Conservation (phyloP, 2,113 vertebrate genomes). For the Tenrec ecaudatus region DNA sequence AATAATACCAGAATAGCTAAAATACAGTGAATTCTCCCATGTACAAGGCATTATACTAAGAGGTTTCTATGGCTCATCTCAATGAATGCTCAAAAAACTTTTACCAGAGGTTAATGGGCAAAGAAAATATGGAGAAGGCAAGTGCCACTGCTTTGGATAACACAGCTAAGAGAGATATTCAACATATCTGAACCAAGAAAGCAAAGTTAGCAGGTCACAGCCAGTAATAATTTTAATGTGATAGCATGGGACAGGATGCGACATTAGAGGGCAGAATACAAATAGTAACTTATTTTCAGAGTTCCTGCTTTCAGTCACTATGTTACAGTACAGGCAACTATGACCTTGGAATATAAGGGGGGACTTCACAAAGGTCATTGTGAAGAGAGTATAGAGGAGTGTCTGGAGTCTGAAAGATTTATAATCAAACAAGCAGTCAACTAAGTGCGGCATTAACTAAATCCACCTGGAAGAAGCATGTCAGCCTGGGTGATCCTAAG, state of each 20-base stretch:
- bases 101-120: neutral
- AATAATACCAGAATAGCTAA: neutral
- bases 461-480: too few species aligned
- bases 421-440: too few species aligned
- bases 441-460: too few species aligned
- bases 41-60: neutral
- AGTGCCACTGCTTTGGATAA: neutral
- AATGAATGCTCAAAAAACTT: neutral
- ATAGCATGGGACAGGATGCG: neutral
- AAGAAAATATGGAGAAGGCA: neutral
- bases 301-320: neutral
- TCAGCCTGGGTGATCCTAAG: too few species aligned
- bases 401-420: too few species aligned
- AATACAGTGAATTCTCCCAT: neutral
- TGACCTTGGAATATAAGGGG: neutral
- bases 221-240: neutral
- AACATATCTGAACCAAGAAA: neutral
- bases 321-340: neutral
- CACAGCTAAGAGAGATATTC: neutral
- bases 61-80: neutral
- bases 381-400: too few species aligned
- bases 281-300: neutral
- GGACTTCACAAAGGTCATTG: too few species aligned
- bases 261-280: neutral
- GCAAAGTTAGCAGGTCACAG: neutral